Conservation (phyloP, 2,113 vertebrate genomes). For the Gavialis gangeticus region DNA sequence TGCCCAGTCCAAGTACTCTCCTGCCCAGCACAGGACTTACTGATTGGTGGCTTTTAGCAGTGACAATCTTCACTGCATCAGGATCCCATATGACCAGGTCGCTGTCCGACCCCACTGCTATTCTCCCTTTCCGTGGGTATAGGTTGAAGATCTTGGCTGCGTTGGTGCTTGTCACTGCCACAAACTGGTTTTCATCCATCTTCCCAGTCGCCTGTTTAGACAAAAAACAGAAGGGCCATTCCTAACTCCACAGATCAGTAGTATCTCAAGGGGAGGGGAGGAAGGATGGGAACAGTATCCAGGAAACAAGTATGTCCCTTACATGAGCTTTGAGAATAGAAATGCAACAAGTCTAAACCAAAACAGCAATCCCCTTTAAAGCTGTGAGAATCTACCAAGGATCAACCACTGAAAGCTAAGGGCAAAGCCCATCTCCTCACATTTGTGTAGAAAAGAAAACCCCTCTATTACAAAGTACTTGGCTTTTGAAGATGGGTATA, state of each 20-base stretch:
- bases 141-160: conserved; percentile 98
- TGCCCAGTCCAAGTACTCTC: background rate
- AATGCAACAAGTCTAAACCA: background rate
- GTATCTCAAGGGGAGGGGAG: background rate
- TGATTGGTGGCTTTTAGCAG: conserved; percentile 95
- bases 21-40: conserved; percentile 73
- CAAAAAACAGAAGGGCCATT: background rate
- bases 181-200: conserved; percentile 99
- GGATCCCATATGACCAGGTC: conserved; percentile 98
- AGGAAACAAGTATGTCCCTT: too few relatives aligned
- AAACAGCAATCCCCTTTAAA: background rate
- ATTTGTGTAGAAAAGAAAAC: background rate
- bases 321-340: background rate
- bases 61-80: conserved; percentile 92
- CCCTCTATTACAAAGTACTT: background rate
- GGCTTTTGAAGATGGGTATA: background rate
- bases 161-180: conserved; percentile 97
- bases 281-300: background rate
- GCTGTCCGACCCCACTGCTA: conserved; percentile 94
- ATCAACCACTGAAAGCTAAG: background rate
- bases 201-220: conserved; percentile 91
- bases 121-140: conserved; percentile 95
- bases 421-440: background rate
- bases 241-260: background rate
- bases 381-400: background rate